phyloP scores from a whole-genome alignment of 2,888 invertebrate species.

The Leptinotarsa peninsularis region DNA sequence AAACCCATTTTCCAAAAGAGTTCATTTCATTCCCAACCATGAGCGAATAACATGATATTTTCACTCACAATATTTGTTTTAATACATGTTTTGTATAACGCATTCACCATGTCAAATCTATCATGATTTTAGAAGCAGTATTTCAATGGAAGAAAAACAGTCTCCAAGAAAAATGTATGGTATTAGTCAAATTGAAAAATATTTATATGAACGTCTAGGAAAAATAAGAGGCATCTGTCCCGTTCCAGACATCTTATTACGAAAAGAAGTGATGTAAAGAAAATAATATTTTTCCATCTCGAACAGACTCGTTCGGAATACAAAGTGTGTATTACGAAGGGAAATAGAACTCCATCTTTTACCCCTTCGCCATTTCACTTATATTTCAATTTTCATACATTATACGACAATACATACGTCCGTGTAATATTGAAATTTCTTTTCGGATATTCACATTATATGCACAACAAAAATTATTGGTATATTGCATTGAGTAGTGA shows the following conservation, averaged over 20 bases:
- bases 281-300: constrained; percentile 65
- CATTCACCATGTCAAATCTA: not conserved
- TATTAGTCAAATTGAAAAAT: constrained; percentile 45
- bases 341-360: constrained; percentile 60
- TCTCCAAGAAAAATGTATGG: constrained; percentile 31
- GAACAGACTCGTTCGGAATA: constrained; percentile 63
- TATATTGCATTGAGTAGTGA: constrained; percentile 27
- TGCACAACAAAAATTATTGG: constrained; percentile 39
- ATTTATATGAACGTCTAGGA: constrained; percentile 44
- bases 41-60: too few relatives aligned
- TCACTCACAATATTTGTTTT: not conserved
- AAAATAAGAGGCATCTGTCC: constrained; percentile 51
- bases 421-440: constrained; percentile 57
- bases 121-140: constrained; percentile 11
- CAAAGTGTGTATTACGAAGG: constrained; percentile 64
- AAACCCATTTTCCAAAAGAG: too few relatives aligned
- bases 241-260: constrained; percentile 60
- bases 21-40: too few relatives aligned
- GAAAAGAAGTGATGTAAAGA: constrained; percentile 62
- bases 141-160: constrained; percentile 7
- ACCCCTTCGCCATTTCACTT: constrained; percentile 58
- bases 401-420: constrained; percentile 54
- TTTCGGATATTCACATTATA: constrained; percentile 50
- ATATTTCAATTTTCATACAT: constrained; percentile 64
- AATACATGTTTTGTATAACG: not conserved